Base-by-base conservation (phyloP, 2,797 vertebrate genomes). In the Denticeps clupeoides region DNA sequence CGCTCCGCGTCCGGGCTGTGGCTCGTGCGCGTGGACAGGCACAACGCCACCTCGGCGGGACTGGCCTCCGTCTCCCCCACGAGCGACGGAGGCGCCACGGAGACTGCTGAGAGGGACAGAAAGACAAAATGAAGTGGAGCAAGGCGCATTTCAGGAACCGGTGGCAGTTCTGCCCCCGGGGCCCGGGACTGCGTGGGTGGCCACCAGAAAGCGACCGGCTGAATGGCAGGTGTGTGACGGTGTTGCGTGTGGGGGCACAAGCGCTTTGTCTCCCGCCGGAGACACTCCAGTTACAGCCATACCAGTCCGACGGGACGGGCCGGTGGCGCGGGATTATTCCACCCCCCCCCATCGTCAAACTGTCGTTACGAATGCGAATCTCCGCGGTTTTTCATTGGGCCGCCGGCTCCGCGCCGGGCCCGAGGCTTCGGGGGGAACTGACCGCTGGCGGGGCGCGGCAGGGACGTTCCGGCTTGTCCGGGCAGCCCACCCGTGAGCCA, bases 291-390 rank as follows among this genome's bases (percentile, higher is more conserved):
- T 63, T 71, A 76, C 77, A 45, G 78, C 68, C 68, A 58, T 70
- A 83, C 82, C 71, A 41, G 84, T 79, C 55, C 3, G 58, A 85
- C 82, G 75, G 76, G 84, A 75, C 71, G 7, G 59, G 68, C 84
- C 67, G 73, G 82, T 72, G 65, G 64, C 74, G 77, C 80, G 61
- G 51, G 75, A 56, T 77, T 55, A 19, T 12, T 44, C 26, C 28
- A n/a, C n/a, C n/a, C n/a, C n/a, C n/a, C n/a, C n/a, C n/a, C n/a
- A n/a, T n/a, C n/a, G n/a, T n/a, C n/a, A n/a, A n/a, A n/a, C n/a
- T n/a, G n/a, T n/a, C n/a, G n/a, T n/a, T n/a, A n/a, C n/a, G n/a
- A n/a, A n/a, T n/a, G n/a, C n/a, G n/a, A n/a, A n/a, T n/a, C n/a
- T n/a, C n/a, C n/a, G n/a, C n/a, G n/a, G n/a, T n/a, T n/a, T n/a